phyloP scores from a whole-genome alignment of 2,888 invertebrate species.

The Blastobasis lacticolella region DNA sequence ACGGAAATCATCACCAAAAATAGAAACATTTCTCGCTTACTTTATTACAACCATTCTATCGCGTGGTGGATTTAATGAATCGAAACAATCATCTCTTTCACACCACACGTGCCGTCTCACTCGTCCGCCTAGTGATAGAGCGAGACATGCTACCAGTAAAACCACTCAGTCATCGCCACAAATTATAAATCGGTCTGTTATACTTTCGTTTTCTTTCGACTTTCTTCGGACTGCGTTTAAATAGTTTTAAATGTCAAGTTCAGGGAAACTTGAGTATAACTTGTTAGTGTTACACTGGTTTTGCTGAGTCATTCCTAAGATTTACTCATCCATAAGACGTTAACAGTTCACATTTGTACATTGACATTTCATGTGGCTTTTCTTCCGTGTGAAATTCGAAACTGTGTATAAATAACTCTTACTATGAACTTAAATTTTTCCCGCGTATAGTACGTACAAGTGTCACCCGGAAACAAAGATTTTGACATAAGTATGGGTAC shows the following conservation, averaged over 20 bases:
- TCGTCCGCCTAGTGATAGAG: not conserved
- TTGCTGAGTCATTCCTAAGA: no score
- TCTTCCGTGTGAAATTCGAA: no score
- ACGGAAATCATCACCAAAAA: not conserved
- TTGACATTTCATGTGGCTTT: no score
- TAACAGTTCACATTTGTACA: no score
- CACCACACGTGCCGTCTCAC: not conserved
- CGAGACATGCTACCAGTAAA: not conserved
- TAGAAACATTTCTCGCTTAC: not conserved
- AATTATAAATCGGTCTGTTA: conserved; percentile 24
- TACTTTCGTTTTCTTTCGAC: conserved; percentile 38
- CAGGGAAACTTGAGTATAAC: not conserved
- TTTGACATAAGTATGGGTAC: no score
- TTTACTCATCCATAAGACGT: no score
- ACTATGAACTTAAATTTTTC: no score
- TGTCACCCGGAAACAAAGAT: no score
- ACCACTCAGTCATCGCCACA: conserved; percentile 29
- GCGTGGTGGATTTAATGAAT: not conserved
- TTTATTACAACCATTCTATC: not conserved
- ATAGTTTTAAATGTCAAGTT: conserved; percentile 1
- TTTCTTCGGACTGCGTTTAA: conserved; percentile 18
- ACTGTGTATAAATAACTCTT: no score
- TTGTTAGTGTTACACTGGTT: no score
- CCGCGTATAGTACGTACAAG: no score
- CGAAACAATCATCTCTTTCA: not conserved